phyloP scores from a whole-genome alignment of 2,888 invertebrate species.

The Chymomyza amoena region DNA sequence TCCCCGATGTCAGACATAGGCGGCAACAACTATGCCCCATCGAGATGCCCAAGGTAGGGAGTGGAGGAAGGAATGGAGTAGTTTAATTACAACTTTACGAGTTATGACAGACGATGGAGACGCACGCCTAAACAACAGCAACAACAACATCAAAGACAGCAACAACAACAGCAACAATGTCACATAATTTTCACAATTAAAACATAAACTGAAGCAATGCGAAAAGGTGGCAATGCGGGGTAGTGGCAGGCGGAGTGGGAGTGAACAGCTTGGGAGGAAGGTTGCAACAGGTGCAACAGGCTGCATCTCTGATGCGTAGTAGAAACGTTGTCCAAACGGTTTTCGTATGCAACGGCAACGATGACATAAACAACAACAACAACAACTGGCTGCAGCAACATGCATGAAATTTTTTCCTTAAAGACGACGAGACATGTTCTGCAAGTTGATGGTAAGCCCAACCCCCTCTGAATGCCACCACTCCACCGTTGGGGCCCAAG shows the following conservation, averaged over 20 bases:
- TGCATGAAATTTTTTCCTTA: slow-evolving; percentile 61
- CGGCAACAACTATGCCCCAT: neutral
- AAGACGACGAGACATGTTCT: slow-evolving; percentile 56
- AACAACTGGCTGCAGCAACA: slow-evolving; percentile 49
- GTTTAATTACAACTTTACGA: slow-evolving; percentile 68
- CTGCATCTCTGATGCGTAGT: slow-evolving; percentile 57
- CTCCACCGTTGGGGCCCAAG: neutral
- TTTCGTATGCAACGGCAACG: slow-evolving; percentile 30
- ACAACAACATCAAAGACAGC: slow-evolving; percentile 12
- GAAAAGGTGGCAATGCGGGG: slow-evolving; percentile 19
- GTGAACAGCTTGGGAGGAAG: slow-evolving; percentile 4
- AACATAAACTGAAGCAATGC: slow-evolving; percentile 64
- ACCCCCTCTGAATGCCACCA: neutral
- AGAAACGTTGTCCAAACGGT: slow-evolving; percentile 59
- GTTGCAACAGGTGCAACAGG: slow-evolving; percentile 61
- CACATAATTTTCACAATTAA: slow-evolving; percentile 72
- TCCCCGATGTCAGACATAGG: slow-evolving; percentile 18
- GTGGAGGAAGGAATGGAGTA: slow-evolving; percentile 31
- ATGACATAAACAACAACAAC: slow-evolving; percentile 31
- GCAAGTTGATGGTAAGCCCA: slow-evolving; percentile 39
- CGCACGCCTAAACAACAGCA: slow-evolving; percentile 24
- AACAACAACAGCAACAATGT: slow-evolving; percentile 44
- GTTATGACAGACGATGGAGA: slow-evolving; percentile 62
- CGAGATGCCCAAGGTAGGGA: slow-evolving; percentile 37
- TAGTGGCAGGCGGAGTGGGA: neutral